Conservation (phyloP, 1,140 invertebrate species). For the Glomeris maerens region DNA sequence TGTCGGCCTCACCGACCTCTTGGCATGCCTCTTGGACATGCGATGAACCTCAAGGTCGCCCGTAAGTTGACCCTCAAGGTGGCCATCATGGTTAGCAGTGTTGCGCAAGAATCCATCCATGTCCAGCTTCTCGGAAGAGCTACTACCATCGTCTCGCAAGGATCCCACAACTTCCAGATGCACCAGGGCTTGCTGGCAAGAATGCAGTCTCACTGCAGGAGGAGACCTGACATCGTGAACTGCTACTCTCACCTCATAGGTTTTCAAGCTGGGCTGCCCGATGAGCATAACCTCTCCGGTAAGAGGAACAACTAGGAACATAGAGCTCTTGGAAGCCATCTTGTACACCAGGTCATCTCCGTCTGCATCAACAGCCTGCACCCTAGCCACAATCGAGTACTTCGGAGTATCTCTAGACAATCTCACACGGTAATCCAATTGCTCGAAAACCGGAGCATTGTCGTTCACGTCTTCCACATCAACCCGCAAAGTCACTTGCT, state of each 20-base stretch:
- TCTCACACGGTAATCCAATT: constrained; percentile 59
- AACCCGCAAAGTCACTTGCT: constrained; percentile 53
- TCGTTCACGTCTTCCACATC: constrained; percentile 74
- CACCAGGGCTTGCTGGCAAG: constrained; percentile 52
- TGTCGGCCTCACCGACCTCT: constrained; percentile 71
- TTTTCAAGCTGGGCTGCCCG: constrained; percentile 42
- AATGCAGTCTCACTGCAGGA: constrained; percentile 45
- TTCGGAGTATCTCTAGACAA: constrained; percentile 43
- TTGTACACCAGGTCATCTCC: constrained; percentile 73
- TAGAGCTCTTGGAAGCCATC: constrained; percentile 55
- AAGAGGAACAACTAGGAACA: constrained; percentile 74
- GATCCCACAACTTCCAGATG: constrained; percentile 55
- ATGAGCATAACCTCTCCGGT: constrained; percentile 72
- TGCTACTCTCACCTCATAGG: constrained; percentile 45
- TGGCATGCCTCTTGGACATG: constrained; percentile 61
- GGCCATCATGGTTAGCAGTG: not conserved
- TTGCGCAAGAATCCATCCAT: constrained; percentile 9
- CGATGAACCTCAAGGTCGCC: constrained; percentile 34
- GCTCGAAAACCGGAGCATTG: constrained; percentile 66
- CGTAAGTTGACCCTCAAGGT: not conserved
- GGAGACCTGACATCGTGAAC: constrained; percentile 66
- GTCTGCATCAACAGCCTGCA: constrained; percentile 67
- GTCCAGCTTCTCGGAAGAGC: constrained; percentile 37
- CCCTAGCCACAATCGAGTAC: constrained; percentile 63
- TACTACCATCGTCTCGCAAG: constrained; percentile 19